Base-by-base conservation (phyloP, 2,113 vertebrate species). In the Cathartes aura region DNA sequence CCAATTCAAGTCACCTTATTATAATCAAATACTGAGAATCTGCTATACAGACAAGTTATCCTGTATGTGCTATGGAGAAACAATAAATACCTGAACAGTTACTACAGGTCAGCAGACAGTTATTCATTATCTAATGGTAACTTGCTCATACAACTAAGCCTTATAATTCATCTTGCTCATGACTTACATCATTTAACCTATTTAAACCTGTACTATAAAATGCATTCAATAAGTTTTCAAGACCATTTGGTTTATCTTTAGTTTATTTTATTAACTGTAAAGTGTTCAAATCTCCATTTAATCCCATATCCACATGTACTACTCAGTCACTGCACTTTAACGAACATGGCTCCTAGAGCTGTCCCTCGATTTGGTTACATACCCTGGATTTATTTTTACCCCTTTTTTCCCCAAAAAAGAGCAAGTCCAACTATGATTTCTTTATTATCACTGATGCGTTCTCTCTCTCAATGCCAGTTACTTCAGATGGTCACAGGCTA, bases 241-340 rank as follows among this genome's bases (percentile, higher is more conserved):
- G 58, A 36, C 29, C 8, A 38, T 45, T 76, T 43, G 7, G 16
- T 40, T 93, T 64, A 50, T 76, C 34, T 75, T 92, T 48, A 62
- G 81, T 82, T 97, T 48, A 62, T 82, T 82, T 97, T 64, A 89
- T 93, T 92, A 94, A 76, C 62, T 52, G 21, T 67, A n/a, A 87
- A 67, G 38, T 5, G 6, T 62, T 48, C 62, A 82, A 53, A 74
- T 95, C 87, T 86, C 68, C 81, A 75, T 94, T 96, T 93, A 89
- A 29, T 91, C 8, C 2, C 56, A 73, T 53, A 29, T 22, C 23
- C 59, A 71, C 52, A 62, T 32, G 30, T 58, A 74, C 91, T 94
- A 79, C 80, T 92, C 82, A 93, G 80, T 32, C 30, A 63, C 26
- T 84, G 60, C n/a, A 66, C 32, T 50, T 90, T 15, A 81, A 23